Conservation (phyloP, 2,797 vertebrate species). For the Myotis findleyi region DNA sequence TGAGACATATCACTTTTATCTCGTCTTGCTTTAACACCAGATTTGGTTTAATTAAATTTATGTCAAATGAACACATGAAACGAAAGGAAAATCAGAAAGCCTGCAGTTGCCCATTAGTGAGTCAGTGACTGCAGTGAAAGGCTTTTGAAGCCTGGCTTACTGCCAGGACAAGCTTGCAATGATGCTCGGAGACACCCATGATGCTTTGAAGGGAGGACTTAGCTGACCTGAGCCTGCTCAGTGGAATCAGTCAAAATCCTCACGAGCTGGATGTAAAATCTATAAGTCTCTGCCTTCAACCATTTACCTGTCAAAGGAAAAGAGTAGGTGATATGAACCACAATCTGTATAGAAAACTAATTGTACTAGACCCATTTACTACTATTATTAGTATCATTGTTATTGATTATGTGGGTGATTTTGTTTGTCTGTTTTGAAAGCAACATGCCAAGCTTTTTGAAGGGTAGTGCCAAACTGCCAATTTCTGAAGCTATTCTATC, state of each 20-base stretch:
- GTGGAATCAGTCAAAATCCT: constrained; percentile 89
- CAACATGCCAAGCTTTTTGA: neutral
- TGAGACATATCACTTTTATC: constrained; percentile 91
- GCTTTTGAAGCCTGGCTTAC: constrained; percentile 92
- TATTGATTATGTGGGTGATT: constrained; percentile 36
- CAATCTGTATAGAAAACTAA: constrained; percentile 78
- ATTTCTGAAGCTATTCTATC: constrained; percentile 5
- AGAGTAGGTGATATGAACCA: constrained; percentile 65
- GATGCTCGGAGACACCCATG: constrained; percentile 90
- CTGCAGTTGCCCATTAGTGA: constrained; percentile 92
- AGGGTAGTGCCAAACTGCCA: constrained; percentile 14
- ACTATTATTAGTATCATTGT: constrained; percentile 65
- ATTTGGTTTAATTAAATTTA: constrained; percentile 93
- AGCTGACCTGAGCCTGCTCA: constrained; percentile 88
- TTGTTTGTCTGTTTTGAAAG: constrained; percentile 60
- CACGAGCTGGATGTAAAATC: constrained; percentile 87
- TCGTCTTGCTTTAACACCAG: constrained; percentile 89
- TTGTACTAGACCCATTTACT: constrained; percentile 66
- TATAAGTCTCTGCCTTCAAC: constrained; percentile 86
- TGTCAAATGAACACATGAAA: constrained; percentile 93
- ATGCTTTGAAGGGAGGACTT: constrained; percentile 91
- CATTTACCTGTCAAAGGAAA: constrained; percentile 87
- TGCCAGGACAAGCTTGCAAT: constrained; percentile 90
- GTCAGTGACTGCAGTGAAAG: constrained; percentile 90
- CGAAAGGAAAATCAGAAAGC: constrained; percentile 91